phyloP scores from a whole-genome alignment of 2,888 invertebrate species.

The Ochropacha duplaris region DNA sequence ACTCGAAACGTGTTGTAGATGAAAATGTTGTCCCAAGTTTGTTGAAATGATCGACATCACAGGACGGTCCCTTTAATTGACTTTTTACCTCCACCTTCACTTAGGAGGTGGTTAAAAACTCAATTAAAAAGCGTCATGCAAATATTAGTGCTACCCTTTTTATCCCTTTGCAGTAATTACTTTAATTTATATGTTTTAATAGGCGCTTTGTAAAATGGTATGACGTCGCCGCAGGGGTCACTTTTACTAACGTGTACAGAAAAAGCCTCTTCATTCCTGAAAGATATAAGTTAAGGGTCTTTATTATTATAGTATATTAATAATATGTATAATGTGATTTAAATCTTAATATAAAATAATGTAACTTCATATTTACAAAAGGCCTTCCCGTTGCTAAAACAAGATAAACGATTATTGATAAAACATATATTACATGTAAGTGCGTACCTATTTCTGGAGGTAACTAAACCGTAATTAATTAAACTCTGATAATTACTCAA shows the following conservation, averaged over 20 bases:
- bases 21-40: not conserved
- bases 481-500: not conserved
- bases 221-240: not conserved
- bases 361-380: too few relatives aligned
- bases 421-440: too few relatives aligned
- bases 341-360: too few relatives aligned
- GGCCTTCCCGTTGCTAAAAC: too few relatives aligned
- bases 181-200: not conserved
- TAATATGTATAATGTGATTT: too few relatives aligned
- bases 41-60: not conserved
- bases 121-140: slow-evolving; percentile 1
- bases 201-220: not conserved
- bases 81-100: not conserved
- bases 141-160: not conserved
- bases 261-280: too few relatives aligned
- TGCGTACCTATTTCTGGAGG: not conserved
- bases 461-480: not conserved
- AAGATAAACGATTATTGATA: too few relatives aligned
- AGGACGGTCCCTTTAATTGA: not conserved
- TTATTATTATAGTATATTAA: too few relatives aligned
- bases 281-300: too few relatives aligned
- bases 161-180: not conserved
- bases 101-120: slow-evolving; percentile 1
- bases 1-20: not conserved
- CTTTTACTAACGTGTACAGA: too few relatives aligned